Conservation (phyloP, 1,140 invertebrate genomes). For the Drosophila auraria region DNA sequence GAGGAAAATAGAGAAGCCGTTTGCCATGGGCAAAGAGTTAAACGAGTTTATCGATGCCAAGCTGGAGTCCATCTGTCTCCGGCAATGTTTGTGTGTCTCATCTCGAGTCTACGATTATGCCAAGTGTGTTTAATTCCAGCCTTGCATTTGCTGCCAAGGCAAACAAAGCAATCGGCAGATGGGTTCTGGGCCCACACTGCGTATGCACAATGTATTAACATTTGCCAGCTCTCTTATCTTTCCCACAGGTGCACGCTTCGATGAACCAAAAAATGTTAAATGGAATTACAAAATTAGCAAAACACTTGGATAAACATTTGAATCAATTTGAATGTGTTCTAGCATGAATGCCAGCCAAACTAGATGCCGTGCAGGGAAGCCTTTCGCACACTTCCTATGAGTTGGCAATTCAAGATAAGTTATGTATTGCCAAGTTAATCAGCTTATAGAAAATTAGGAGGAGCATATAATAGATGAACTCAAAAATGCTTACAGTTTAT, state of each 20-base stretch:
- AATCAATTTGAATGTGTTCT: slow-evolving; percentile 23
- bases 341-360: slow-evolving; percentile 20
- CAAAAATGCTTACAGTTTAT: background rate
- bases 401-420: background rate
- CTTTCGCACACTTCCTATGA: background rate
- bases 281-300: slow-evolving; percentile 46
- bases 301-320: slow-evolving; percentile 42
- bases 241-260: slow-evolving; percentile 35
- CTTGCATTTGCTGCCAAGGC: slow-evolving; percentile 41
- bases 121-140: slow-evolving; percentile 65
- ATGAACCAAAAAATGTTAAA: slow-evolving; percentile 40
- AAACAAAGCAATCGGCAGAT: slow-evolving; percentile 39
- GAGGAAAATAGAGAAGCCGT: slow-evolving; percentile 1
- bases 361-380: background rate
- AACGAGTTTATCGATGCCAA: slow-evolving; percentile 7
- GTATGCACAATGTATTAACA: slow-evolving; percentile 54
- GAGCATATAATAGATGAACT: background rate
- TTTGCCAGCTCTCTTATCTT: slow-evolving; percentile 46
- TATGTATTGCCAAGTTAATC: background rate
- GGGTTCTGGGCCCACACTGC: slow-evolving; percentile 22
- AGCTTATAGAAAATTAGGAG: background rate
- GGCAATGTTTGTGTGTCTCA: slow-evolving; percentile 14
- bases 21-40: slow-evolving; percentile 30
- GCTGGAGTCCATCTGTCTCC: slow-evolving; percentile 25
- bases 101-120: slow-evolving; percentile 44